Percentiles rank a stretch among this genome's conserved stretches.
Evolutionary conservation across 2,113 vertebrate genomes (phyloP).

Genomic region (Python bivittatus): DNA sequence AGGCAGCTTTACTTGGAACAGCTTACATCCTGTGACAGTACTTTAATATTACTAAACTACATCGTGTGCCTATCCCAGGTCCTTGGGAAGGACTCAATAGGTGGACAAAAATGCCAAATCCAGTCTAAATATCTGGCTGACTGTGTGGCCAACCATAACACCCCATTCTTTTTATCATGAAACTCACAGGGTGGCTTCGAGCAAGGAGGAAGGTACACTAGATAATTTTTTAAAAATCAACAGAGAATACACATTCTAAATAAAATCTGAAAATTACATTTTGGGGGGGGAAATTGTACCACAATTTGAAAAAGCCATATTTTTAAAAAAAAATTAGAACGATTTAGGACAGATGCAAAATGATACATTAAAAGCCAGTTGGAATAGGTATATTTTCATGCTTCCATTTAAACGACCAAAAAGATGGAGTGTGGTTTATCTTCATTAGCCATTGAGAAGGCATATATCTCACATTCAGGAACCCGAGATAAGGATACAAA

Average conservation of each 20-base stretch:
- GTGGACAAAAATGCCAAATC: neutral
- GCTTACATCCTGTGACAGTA: neutral
- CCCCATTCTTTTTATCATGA: neutral
- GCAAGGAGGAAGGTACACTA: neutral
- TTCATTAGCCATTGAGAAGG: neutral
- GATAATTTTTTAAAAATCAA: neutral
- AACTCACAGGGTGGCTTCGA: neutral
- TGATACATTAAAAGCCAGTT: neutral
- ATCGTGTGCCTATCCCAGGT: too few species aligned
- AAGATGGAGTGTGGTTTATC: neutral
- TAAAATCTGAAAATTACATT: neutral
- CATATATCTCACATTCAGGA: neutral
- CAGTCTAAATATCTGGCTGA: neutral
- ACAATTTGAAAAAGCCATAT: neutral
- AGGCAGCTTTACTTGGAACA: neutral
- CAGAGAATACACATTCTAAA: neutral
- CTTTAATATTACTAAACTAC: neutral
- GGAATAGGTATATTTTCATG: neutral
- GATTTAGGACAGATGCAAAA: neutral
- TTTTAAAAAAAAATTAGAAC: neutral
- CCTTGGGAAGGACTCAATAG: neutral
- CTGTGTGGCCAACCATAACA: neutral
- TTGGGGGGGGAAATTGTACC: neutral
- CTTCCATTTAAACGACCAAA: neutral
- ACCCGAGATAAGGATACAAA: neutral